These are phyloP conservation scores for Chloroceryle amazona DNA, from an alignment of 2,797 vertebrate genomes.

Conservation along the genomic window DNA sequence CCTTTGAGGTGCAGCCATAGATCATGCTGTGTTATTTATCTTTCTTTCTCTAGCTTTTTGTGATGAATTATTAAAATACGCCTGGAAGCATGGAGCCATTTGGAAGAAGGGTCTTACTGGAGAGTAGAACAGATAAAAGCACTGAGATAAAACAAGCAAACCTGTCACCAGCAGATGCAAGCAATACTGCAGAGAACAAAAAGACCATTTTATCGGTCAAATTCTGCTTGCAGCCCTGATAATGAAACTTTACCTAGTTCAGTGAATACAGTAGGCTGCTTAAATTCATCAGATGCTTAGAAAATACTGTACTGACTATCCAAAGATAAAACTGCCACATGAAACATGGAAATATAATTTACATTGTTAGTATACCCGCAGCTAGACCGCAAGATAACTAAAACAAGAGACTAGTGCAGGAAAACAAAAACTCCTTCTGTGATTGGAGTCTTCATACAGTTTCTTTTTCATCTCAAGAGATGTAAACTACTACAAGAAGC, in stretches of 20 bases:
- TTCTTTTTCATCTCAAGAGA: neutral
- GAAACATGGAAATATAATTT: neutral
- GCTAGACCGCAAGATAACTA: neutral
- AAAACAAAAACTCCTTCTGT: neutral
- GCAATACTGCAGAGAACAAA: conserved; percentile 18
- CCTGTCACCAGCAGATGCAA: neutral
- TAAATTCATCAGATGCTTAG: neutral
- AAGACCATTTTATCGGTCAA: neutral
- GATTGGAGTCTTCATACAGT: neutral
- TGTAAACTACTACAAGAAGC: neutral
- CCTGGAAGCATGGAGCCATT: conserved; percentile 37
- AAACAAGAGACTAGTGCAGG: neutral
- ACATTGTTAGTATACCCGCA: neutral
- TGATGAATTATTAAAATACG: conserved; percentile 68
- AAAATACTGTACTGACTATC: neutral
- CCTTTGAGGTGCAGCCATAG: conserved; percentile 46
- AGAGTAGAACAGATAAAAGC: conserved; percentile 53
- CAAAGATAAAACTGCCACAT: neutral
- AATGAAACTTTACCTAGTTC: neutral
- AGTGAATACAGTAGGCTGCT: neutral
- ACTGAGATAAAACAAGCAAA: conserved; percentile 45
- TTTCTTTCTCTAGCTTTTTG: conserved; percentile 45
- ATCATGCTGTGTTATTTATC: conserved; percentile 49
- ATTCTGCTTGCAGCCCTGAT: neutral
- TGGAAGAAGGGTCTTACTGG: conserved; percentile 15